Evolutionary conservation across 2,113 vertebrate species (phyloP).

Genomic region (Gobius niger): DNA sequence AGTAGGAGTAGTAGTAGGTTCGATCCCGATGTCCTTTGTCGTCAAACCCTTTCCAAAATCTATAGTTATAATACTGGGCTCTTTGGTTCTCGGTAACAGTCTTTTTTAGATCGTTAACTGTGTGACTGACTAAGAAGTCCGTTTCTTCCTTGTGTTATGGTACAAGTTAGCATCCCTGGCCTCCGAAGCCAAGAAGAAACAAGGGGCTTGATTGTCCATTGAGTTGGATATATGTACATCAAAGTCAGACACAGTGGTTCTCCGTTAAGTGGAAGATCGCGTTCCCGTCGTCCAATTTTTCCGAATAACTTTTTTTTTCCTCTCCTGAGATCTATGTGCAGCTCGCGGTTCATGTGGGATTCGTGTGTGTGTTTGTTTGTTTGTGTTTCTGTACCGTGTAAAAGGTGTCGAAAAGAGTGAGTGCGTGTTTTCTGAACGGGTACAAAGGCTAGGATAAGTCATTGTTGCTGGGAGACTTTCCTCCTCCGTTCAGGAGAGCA

Average conservation of each 20-base stretch:
- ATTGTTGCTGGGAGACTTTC: slow-evolving; percentile 93
- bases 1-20: slow-evolving; percentile 24
- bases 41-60: slow-evolving; percentile 20
- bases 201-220: slow-evolving; percentile 66
- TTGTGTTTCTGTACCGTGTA: background rate
- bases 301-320: slow-evolving; percentile 15
- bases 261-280: slow-evolving; percentile 61
- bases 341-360: slow-evolving; percentile 8
- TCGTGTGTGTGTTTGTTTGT: slow-evolving; percentile 14
- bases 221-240: slow-evolving; percentile 64
- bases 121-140: slow-evolving; percentile 38
- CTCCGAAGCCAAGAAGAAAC: slow-evolving; percentile 45
- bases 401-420: slow-evolving; percentile 13
- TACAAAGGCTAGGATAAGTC: slow-evolving; percentile 93
- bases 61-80: slow-evolving; percentile 49
- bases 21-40: slow-evolving; percentile 29
- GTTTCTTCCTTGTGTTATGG: slow-evolving; percentile 22
- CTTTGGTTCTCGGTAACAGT: slow-evolving; percentile 77
- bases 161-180: slow-evolving; percentile 44
- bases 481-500: slow-evolving; percentile 92
- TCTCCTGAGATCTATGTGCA: slow-evolving; percentile 65
- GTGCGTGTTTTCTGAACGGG: slow-evolving; percentile 73
- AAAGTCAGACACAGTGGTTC: slow-evolving; percentile 73
- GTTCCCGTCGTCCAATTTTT: slow-evolving; percentile 25
- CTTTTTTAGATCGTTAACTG: slow-evolving; percentile 50